phyloP scores from a whole-genome alignment of 2,888 invertebrate genomes.

The Dysmachus trigonus region DNA sequence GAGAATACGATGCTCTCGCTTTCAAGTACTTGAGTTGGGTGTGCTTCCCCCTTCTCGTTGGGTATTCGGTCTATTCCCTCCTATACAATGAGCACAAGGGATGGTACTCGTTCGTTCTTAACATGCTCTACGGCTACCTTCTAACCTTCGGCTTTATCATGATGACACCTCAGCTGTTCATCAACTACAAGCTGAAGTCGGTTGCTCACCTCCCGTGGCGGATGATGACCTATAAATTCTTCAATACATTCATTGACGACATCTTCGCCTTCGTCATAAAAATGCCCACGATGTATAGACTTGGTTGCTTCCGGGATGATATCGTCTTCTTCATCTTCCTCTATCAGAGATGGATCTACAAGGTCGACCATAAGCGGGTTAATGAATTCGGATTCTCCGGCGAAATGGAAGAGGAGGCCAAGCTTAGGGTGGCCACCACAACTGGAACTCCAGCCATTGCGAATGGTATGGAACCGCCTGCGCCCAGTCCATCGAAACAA shows the following conservation, averaged over 20 bases:
- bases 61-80: constrained; percentile 95
- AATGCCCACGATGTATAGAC: constrained; percentile 98
- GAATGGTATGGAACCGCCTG: constrained; percentile 13
- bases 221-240: constrained; percentile 99
- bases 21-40: constrained; percentile 97
- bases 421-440: constrained; percentile 34
- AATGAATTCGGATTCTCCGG: constrained; percentile 99
- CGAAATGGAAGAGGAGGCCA: constrained; percentile 79
- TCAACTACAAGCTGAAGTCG: constrained; percentile 98
- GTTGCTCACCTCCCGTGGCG: constrained; percentile 99
- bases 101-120: constrained; percentile 98
- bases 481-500: constrained; percentile 37
- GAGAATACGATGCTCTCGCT: constrained; percentile 92
- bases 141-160: constrained; percentile 99
- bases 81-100: constrained; percentile 97
- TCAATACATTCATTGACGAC: constrained; percentile 99
- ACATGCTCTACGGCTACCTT: constrained; percentile 97
- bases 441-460: not conserved
- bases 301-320: constrained; percentile 98
- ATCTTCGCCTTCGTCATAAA: constrained; percentile 99
- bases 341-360: constrained; percentile 99
- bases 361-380: constrained; percentile 91
- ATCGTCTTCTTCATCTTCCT: constrained; percentile 99
- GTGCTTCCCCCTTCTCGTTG: constrained; percentile 89
- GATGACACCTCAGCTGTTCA: constrained; percentile 99